These are phyloP conservation scores for Chamaetylas fuelleborni DNA, from an alignment of 2,113 vertebrate species.

Conservation along the genomic window DNA sequence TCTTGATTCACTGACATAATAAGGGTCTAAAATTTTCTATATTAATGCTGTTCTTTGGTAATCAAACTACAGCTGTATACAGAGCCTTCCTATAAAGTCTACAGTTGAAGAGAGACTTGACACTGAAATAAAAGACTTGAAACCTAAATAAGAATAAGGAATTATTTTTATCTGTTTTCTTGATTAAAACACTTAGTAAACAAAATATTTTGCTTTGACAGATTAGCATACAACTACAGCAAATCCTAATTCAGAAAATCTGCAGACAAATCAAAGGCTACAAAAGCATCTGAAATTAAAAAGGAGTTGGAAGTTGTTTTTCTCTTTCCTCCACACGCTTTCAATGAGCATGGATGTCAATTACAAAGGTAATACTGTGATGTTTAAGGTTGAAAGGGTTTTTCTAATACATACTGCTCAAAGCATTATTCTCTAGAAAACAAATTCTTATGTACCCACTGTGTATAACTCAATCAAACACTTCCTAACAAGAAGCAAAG, in stretches of 20 bases:
- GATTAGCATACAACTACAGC: background rate
- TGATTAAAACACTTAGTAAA: background rate
- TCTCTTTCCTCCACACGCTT: background rate
- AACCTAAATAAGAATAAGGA: background rate
- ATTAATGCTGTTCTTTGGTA: background rate
- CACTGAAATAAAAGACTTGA: background rate
- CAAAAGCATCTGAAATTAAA: background rate
- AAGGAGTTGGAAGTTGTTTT: background rate
- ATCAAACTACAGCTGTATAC: background rate
- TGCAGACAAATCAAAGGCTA: background rate
- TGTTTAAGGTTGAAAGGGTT: constrained; percentile 2
- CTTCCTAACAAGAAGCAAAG: constrained; percentile 25
- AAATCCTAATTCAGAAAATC: background rate
- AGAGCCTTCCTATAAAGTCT: background rate
- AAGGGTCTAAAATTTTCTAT: background rate
- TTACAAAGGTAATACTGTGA: background rate
- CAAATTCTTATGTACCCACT: background rate
- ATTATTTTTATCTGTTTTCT: background rate
- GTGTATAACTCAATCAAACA: constrained; percentile 35
- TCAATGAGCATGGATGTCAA: constrained; percentile 1
- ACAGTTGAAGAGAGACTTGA: background rate
- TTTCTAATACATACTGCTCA: background rate
- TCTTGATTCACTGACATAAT: background rate
- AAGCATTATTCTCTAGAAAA: constrained; percentile 42
- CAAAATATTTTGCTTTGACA: background rate